Percentiles rank a stretch among this genome's conserved stretches.
Conservation (phyloP, 2,113 vertebrate genomes). For the Peromyscus leucopus region DNA sequence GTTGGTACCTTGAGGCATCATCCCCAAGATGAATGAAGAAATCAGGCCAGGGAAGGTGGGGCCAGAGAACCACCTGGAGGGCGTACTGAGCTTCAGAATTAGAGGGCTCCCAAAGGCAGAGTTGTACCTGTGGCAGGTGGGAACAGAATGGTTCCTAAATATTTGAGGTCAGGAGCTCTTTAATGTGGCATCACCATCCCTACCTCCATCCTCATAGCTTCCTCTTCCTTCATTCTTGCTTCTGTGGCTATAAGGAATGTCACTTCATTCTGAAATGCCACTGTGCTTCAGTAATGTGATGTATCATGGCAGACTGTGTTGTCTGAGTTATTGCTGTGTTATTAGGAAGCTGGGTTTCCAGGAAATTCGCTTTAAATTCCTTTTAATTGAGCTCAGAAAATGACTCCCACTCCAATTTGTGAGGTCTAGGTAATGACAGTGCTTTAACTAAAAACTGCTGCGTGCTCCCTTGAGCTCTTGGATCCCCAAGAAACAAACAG, state of each 20-base stretch:
- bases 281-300: not conserved
- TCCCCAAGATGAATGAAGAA: not conserved
- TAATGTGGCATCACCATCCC: not conserved
- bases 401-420: not conserved
- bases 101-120: not conserved
- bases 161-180: not conserved
- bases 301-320: not conserved
- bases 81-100: not conserved
- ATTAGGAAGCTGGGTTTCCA: constrained; percentile 44
- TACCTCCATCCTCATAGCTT: not conserved
- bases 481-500: constrained; percentile 1
- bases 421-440: constrained; percentile 29
- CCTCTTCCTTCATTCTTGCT: not conserved
- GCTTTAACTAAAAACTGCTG: constrained; percentile 31
- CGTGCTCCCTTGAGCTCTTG: not conserved
- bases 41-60: not conserved
- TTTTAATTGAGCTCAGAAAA: constrained; percentile 60
- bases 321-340: constrained; percentile 24
- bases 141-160: not conserved
- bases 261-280: not conserved
- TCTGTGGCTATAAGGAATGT: not conserved
- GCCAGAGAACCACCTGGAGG: not conserved
- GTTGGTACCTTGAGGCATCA: not conserved
- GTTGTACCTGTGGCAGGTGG: not conserved
- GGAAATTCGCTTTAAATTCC: constrained; percentile 45